Base-by-base conservation (phyloP, 1,140 invertebrate genomes). In the Drosophila dunni region DNA sequence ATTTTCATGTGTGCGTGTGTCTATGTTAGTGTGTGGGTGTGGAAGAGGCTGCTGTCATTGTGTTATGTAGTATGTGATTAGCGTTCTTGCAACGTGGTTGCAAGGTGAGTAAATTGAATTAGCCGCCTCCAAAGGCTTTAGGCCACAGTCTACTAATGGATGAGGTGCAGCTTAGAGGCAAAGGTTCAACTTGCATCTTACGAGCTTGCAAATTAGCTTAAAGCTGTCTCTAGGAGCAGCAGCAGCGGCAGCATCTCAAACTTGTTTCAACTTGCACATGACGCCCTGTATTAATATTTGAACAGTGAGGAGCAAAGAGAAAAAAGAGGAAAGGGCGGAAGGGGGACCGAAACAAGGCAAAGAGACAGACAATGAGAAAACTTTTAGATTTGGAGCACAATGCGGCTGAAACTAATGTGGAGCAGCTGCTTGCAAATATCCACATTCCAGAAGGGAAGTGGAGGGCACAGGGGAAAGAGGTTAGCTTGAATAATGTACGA, bases 401-500 rank as follows among this genome's bases (percentile, higher is more conserved):
- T 69, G 71, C 42, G 71, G 72, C 67, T 75, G 54, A 33, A 75
- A 60, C 72, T 70, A 75, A 75, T 75, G 67, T 75, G 72, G 72
- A 75, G 72, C 72, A 75, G 66, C 66, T 58, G 71, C 70, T 67
- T 53, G 54, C 63, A 11, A 45, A 38, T 61, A 17, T 44, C 40
- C 40, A 24, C n/a, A 46, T 62, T 10, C 60, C n/a, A 11, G 46
- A 17, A 42, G 36, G 46, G 11, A 40, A 13, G 50, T 1, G 11
- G 9, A 3, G 9, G 6, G 24, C 24, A 29, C 3, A 29, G 2
- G 24, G 3, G 11, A 77, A 81, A 72, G 69, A 63, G 48, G 81
- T 92, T 7, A 11, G 44, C 79, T 45, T 71, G 67, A 75, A 75
- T 75, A 75, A 75, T 71, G 61, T 45, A 75, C 33, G 56, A 75